These are phyloP conservation scores for Luperina testacea DNA, from an alignment of 2,888 invertebrate species.

Conservation along the genomic window DNA sequence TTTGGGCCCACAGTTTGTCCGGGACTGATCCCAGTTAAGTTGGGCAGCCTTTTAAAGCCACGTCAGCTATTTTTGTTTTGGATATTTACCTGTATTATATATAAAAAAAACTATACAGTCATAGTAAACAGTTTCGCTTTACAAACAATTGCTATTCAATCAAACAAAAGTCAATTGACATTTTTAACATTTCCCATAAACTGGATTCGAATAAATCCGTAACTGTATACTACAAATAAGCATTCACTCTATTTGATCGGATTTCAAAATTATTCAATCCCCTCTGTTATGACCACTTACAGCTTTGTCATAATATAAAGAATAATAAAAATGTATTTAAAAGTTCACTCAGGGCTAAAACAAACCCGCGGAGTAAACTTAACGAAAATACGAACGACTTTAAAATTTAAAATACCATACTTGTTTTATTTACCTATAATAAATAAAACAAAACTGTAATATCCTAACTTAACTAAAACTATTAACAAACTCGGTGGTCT, in stretches of 20 bases:
- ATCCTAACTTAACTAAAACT: too few species aligned
- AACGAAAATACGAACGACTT: too few species aligned
- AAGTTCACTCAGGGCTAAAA: neutral
- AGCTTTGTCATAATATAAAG: neutral
- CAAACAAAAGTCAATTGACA: slow-evolving; percentile 18
- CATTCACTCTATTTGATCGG: slow-evolving; percentile 3
- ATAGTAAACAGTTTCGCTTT: neutral
- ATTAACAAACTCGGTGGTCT: too few species aligned
- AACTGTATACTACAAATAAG: slow-evolving; percentile 19
- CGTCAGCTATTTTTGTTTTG: neutral
- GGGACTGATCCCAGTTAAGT: neutral
- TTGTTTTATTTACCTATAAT: too few species aligned
- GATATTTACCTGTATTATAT: too few species aligned
- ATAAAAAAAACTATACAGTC: too few species aligned
- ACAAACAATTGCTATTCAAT: slow-evolving; percentile 13
- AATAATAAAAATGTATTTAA: neutral
- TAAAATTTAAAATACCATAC: too few species aligned
- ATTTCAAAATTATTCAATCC: slow-evolving; percentile 1
- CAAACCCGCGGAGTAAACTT: too few species aligned
- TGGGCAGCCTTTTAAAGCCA: neutral
- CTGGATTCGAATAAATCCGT: slow-evolving; percentile 9
- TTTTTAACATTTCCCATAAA: slow-evolving; percentile 1
- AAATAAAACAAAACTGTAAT: too few species aligned
- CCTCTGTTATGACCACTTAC: neutral
- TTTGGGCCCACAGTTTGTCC: too few species aligned